Conservation (phyloP, 2,113 vertebrate species). For the Nesoenas mayeri region DNA sequence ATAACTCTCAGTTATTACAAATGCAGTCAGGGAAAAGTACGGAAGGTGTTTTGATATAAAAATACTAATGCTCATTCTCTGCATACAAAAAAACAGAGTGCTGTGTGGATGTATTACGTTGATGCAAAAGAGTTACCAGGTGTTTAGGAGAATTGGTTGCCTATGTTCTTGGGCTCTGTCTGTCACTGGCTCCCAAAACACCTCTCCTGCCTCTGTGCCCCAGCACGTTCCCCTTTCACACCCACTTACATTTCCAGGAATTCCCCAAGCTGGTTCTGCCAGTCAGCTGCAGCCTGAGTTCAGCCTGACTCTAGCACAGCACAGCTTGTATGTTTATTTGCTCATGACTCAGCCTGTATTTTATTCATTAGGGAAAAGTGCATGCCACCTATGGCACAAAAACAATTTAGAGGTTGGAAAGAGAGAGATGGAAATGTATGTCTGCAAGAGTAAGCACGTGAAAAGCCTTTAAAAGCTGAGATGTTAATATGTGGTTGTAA, state of each 20-base stretch:
- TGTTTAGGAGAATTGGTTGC: not conserved
- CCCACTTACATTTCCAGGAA: not conserved
- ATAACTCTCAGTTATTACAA: not conserved
- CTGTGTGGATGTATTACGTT: not conserved
- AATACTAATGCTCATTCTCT: not conserved
- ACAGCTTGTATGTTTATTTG: not conserved
- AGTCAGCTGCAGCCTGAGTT: not conserved
- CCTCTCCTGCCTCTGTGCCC: not conserved
- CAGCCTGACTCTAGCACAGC: not conserved
- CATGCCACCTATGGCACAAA: not conserved
- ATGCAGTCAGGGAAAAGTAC: not conserved
- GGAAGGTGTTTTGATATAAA: not conserved
- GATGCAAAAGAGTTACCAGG: not conserved
- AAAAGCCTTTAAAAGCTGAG: not conserved
- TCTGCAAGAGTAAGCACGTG: not conserved
- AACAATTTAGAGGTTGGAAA: not conserved
- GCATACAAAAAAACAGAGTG: not conserved
- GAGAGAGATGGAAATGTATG: not conserved
- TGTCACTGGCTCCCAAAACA: not conserved
- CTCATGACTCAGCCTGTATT: not conserved
- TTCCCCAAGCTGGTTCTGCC: not conserved
- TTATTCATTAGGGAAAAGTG: not conserved
- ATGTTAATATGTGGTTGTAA: not conserved
- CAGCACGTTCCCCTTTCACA: not conserved
- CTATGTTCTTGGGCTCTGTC: not conserved